phyloP scores from a whole-genome alignment of 1,140 invertebrate species.

The Drosophila pruinosa region DNA sequence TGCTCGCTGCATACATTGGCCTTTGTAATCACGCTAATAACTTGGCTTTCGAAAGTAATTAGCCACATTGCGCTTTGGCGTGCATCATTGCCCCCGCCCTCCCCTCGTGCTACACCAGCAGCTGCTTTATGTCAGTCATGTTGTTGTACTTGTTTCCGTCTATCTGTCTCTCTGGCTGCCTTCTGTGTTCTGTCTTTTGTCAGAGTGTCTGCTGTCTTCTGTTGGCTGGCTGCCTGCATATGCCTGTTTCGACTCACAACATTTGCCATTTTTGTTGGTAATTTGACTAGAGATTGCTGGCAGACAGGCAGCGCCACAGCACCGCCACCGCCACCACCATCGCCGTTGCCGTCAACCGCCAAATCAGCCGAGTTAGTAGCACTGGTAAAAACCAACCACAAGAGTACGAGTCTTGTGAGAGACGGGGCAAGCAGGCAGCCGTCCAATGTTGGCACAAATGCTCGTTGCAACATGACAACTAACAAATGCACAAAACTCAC shows the following conservation, averaged over 20 bases:
- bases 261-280: conserved; percentile 69
- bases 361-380: conserved; percentile 35
- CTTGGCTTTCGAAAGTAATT: conserved; percentile 81
- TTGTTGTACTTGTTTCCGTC: conserved; percentile 29
- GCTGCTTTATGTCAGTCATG: conserved; percentile 46
- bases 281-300: conserved; percentile 50
- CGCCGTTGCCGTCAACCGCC: conserved; percentile 47
- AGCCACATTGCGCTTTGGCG: conserved; percentile 70
- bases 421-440: neutral
- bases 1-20: conserved; percentile 59
- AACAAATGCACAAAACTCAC: conserved; percentile 66
- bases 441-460: conserved; percentile 50
- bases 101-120: neutral
- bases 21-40: conserved; percentile 81
- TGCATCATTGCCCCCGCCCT: conserved; percentile 11
- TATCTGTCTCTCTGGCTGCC: neutral
- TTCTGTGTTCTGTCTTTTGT: neutral
- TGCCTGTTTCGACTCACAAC: neutral
- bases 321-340: too few relatives aligned
- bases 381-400: conserved; percentile 15
- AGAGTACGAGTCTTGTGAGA: neutral
- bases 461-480: conserved; percentile 58
- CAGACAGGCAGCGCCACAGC: neutral
- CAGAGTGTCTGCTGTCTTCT: neutral
- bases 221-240: conserved; percentile 4